phyloP scores from a whole-genome alignment of 1,140 invertebrate species.

The Halictus rubicundus region DNA sequence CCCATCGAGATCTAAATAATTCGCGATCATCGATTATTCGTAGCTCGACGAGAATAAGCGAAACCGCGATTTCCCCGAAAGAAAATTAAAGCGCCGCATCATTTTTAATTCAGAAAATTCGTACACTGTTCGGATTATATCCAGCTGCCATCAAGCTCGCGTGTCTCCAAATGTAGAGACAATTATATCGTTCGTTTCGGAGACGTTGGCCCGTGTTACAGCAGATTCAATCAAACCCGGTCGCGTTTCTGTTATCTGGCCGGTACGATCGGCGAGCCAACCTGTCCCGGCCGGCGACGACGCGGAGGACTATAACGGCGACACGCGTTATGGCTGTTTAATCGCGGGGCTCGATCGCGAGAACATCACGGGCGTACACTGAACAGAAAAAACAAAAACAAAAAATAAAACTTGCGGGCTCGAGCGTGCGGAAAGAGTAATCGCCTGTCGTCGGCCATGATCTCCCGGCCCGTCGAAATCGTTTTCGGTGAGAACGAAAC shows the following conservation, averaged over 20 bases:
- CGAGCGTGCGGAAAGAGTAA: constrained; percentile 23
- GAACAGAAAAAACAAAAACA: no score
- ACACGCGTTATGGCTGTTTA: constrained; percentile 28
- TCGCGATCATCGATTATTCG: no score
- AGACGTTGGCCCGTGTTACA: neutral
- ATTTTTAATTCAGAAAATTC: no score
- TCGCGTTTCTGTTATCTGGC: constrained; percentile 25
- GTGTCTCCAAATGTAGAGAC: neutral
- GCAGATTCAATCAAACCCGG: constrained; percentile 16
- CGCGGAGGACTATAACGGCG: neutral
- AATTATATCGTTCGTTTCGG: constrained; percentile 11
- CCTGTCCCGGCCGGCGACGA: neutral
- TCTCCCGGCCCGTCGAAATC: constrained; percentile 10
- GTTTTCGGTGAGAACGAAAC: constrained; percentile 7
- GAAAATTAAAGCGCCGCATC: no score
- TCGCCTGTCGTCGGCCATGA: constrained; percentile 4
- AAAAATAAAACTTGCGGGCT: neutral
- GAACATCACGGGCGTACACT: neutral
- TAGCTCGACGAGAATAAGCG: no score
- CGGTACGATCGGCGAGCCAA: neutral
- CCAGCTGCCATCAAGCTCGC: neutral
- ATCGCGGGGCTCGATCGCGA: constrained; percentile 9
- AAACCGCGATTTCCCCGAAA: no score
- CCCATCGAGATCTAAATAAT: no score
- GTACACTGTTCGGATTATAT: neutral